Percentiles rank a stretch among this genome's conserved stretches.
Evolutionary conservation across 2,888 invertebrate species (phyloP).

Genomic region (Pteria penguin): DNA sequence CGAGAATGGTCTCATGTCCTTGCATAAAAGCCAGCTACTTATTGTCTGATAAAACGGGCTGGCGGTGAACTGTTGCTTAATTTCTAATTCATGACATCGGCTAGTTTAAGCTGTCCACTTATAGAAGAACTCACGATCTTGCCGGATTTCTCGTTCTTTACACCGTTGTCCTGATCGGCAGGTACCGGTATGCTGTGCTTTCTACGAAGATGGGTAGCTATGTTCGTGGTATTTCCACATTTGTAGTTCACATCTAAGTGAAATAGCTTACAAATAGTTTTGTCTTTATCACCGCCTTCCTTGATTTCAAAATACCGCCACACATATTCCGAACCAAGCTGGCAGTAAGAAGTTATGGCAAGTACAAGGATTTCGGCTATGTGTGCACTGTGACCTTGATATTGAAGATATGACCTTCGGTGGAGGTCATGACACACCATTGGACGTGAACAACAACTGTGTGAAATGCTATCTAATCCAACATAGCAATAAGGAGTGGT

Average conservation of each 20-base stretch:
- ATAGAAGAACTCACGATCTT: not conserved
- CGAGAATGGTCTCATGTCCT: conserved; percentile 26
- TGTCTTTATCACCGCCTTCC: not conserved
- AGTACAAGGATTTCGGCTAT: no score
- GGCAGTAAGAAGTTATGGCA: no score
- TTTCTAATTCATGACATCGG: not conserved
- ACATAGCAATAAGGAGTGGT: no score
- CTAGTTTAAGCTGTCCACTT: not conserved
- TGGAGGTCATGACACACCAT: no score
- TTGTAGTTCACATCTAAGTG: not conserved
- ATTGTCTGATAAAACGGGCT: not conserved
- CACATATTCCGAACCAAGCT: no score
- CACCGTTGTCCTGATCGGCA: no score
- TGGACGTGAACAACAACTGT: no score
- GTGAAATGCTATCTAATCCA: no score
- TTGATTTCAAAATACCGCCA: not conserved
- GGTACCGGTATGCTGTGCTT: not conserved
- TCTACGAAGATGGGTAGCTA: not conserved
- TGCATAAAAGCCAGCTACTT: not conserved
- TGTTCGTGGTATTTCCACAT: not conserved
- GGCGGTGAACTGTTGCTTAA: not conserved
- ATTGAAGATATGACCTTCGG: no score
- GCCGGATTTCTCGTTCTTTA: no score
- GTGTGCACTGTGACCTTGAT: no score
- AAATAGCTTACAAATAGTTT: no score